Percentiles rank a stretch among this genome's conserved stretches.
These are phyloP conservation scores for Pseudorasbora parva DNA, from an alignment of 2,113 vertebrate species.

Conservation along the genomic window DNA sequence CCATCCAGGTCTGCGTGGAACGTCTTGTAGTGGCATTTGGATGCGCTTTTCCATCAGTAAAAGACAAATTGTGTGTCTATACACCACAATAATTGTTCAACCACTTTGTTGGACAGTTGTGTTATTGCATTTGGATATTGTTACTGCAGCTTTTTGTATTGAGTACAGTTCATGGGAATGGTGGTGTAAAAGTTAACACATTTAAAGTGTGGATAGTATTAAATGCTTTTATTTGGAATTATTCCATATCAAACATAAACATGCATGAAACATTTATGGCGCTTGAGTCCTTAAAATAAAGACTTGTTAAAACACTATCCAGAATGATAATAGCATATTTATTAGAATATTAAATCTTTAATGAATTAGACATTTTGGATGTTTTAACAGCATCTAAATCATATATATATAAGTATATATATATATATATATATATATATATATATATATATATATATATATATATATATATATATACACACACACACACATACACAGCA, in stretches of 20 bases:
- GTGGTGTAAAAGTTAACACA: not conserved
- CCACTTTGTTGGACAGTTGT: not conserved
- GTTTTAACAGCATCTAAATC: too few relatives aligned
- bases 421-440: too few relatives aligned
- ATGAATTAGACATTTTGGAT: too few relatives aligned
- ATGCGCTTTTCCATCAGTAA: not conserved
- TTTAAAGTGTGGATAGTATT: not conserved
- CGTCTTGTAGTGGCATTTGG: not conserved
- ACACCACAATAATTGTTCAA: not conserved
- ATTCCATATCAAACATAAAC: not conserved
- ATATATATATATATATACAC: too few relatives aligned
- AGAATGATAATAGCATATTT: too few relatives aligned
- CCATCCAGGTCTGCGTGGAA: not conserved
- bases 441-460: too few relatives aligned
- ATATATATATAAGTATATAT: not conserved
- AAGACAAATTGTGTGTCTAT: not conserved
- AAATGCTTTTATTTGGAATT: not conserved
- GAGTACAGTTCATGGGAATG: not conserved
- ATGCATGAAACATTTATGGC: not conserved
- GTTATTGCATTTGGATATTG: not conserved
- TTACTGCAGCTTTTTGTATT: not conserved
- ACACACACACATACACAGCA: accelerated
- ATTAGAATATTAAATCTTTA: too few relatives aligned
- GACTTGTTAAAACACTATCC: not conserved
- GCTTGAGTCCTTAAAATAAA: not conserved